phyloP scores from a whole-genome alignment of 2,113 vertebrate genomes.

The Paracanthobrama guichenoti region DNA sequence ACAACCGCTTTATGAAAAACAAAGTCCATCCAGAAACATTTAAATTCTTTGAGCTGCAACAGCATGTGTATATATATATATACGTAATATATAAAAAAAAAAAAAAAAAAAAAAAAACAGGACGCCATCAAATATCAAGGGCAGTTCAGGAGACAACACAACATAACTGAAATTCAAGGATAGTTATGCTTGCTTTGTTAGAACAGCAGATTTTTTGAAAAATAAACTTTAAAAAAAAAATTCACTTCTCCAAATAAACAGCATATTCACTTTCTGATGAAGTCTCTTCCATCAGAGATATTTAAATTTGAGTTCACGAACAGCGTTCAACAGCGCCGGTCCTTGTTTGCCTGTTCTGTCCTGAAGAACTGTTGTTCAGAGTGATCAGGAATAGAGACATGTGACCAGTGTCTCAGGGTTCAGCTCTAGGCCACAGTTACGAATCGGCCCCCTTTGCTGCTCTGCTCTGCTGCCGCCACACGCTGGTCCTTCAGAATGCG shows the following conservation, averaged over 20 bases:
- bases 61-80: background rate
- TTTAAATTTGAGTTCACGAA: slow-evolving; percentile 1
- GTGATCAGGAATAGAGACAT: slow-evolving; percentile 32
- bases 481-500: slow-evolving; percentile 91
- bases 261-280: background rate
- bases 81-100: too few relatives aligned
- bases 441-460: slow-evolving; percentile 85
- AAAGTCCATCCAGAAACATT: background rate
- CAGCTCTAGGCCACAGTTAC: slow-evolving; percentile 85
- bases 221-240: background rate
- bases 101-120: slow-evolving; percentile 1
- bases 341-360: background rate
- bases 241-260: background rate
- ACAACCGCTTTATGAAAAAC: background rate
- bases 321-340: background rate
- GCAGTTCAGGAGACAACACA: slow-evolving; percentile 4
- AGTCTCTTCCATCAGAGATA: background rate
- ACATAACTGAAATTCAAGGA: slow-evolving; percentile 1
- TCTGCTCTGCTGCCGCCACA: slow-evolving; percentile 72
- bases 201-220: background rate
- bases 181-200: slow-evolving; percentile 20
- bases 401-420: background rate
- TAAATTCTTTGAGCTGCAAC: background rate
- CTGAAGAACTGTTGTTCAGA: background rate
- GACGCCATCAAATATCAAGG: background rate